Conservation (phyloP, 2,797 vertebrate species). For the Tenualosa ilisha region DNA sequence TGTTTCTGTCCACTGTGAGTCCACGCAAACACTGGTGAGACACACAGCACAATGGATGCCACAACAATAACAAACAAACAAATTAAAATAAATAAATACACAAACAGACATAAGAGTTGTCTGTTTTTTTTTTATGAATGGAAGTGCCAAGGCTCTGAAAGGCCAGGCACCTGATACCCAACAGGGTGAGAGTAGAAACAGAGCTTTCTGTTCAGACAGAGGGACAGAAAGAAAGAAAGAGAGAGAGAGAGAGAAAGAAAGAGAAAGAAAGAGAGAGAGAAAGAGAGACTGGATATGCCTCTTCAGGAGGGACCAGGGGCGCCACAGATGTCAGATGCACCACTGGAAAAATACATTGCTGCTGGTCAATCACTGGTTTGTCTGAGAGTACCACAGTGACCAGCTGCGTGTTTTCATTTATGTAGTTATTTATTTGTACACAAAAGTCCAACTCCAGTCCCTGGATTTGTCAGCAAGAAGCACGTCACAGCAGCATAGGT, state of each 20-base stretch:
- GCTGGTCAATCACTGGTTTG: neutral
- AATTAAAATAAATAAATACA: conserved; percentile 29
- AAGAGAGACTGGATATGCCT: neutral
- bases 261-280: conserved; percentile 25
- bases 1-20: neutral
- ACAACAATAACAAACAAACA: conserved; percentile 20
- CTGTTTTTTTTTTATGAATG: neutral
- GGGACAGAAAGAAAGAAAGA: conserved; percentile 39
- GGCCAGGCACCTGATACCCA: neutral
- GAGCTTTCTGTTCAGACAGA: conserved; percentile 21
- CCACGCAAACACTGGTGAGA: neutral
- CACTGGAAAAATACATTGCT: conserved; percentile 62
- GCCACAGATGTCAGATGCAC: conserved; percentile 62
- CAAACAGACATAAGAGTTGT: neutral
- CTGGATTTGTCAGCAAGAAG: neutral
- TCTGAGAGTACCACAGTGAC: neutral
- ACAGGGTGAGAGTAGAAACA: neutral
- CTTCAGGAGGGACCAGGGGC: neutral
- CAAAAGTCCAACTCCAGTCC: neutral
- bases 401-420: neutral
- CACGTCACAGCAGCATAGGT: neutral
- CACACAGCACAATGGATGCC: neutral
- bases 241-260: neutral
- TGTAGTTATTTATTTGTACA: neutral
- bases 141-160: neutral